phyloP scores from a whole-genome alignment of 2,888 invertebrate species.

The Prosapia bicincta region DNA sequence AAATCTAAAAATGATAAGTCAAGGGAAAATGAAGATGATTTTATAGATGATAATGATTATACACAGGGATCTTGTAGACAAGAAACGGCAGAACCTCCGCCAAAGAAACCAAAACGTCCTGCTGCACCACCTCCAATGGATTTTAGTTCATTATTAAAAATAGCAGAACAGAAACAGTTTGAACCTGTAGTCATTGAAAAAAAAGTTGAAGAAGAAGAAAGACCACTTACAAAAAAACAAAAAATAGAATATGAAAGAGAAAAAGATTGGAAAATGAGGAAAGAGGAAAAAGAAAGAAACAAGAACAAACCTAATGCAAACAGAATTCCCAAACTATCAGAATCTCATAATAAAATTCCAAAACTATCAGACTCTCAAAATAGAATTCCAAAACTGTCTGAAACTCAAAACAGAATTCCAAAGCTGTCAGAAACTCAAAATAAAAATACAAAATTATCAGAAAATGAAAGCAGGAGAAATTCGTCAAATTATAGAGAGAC shows the following conservation, averaged over 20 bases:
- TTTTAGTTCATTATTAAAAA: slow-evolving; percentile 71
- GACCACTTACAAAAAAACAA: slow-evolving; percentile 77
- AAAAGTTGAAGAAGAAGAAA: slow-evolving; percentile 59
- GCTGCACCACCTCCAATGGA: slow-evolving; percentile 70
- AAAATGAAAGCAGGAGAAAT: slow-evolving; percentile 5
- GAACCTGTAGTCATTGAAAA: slow-evolving; percentile 66
- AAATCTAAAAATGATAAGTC: slow-evolving; percentile 45
- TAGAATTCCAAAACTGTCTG: slow-evolving; percentile 11
- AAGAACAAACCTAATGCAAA: too few species aligned
- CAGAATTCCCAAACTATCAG: slow-evolving; percentile 10
- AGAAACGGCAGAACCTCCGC: slow-evolving; percentile 28
- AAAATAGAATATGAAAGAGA: slow-evolving; percentile 70
- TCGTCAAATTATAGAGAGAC: neutral
- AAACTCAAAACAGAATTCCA: neutral
- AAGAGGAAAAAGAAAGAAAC: slow-evolving; percentile 20
- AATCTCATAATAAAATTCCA: neutral
- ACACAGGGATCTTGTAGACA: slow-evolving; percentile 42
- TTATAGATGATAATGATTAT: slow-evolving; percentile 44
- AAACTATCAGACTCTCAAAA: neutral
- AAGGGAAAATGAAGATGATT: slow-evolving; percentile 45
- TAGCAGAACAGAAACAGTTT: slow-evolving; percentile 79
- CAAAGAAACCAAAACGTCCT: slow-evolving; percentile 47
- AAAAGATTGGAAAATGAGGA: slow-evolving; percentile 48
- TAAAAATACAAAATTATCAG: neutral
- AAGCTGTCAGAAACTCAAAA: neutral